Conservation (phyloP, 2,113 vertebrate genomes). For the Mus musculus region GRCm39 chr15:16035001-16035500, state of each 20-base stretch:
- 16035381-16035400: not conserved
- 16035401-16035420: not conserved
- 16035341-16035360: not conserved
- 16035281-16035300: not conserved
- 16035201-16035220: not conserved
- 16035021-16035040: no score
- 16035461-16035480: not conserved
- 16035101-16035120: not conserved
- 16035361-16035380: not conserved
- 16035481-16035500: not conserved
- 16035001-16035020: no score
- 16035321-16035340: not conserved
- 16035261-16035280: no score
- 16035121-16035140: rapidly evolving
- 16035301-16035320: not conserved
- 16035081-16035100: not conserved
- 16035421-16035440: not conserved
- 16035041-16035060: not conserved
- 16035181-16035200: not conserved
- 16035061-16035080: no score
- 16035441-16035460: not conserved
- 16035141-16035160: not conserved
- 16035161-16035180: no score
- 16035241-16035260: not conserved
- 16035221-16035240: not conserved